Conservation (phyloP, 2,113 vertebrate species). For the Rhizomys pruinosus region DNA sequence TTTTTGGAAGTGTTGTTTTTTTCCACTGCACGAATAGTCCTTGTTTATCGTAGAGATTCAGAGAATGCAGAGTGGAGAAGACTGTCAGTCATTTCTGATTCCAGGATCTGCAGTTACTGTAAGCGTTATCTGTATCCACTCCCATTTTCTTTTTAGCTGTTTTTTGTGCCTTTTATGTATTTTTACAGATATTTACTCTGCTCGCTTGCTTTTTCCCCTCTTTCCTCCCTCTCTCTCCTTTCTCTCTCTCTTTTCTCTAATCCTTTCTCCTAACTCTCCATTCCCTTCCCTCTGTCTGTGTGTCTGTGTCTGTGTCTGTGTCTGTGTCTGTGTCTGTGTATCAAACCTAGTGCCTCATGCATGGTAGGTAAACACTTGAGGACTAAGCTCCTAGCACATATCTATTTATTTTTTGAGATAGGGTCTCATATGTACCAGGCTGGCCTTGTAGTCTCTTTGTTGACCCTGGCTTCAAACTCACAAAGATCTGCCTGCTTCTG, state of each 20-base stretch:
- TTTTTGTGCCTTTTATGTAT: slow-evolving; percentile 1
- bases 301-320: no score
- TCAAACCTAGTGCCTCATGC: not conserved
- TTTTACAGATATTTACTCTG: not conserved
- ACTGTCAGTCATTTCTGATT: not conserved
- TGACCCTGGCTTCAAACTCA: no score
- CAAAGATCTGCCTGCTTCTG: no score
- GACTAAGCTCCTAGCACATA: not conserved
- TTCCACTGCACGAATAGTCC: not conserved
- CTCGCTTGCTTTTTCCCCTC: not conserved
- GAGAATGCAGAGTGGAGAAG: not conserved
- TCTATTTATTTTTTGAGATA: no score
- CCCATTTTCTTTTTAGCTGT: not conserved
- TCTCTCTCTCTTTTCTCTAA: no score
- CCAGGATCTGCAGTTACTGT: not conserved
- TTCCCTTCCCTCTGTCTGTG: not conserved
- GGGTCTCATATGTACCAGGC: no score
- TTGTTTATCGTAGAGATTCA: not conserved
- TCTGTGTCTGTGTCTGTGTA: not conserved
- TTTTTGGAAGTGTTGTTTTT: not conserved
- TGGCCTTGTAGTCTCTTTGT: no score
- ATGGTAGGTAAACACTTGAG: not conserved
- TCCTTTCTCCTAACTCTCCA: not conserved
- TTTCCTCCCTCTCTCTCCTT: not conserved
- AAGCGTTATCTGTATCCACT: slow-evolving; percentile 5